Evolutionary conservation across 2,797 vertebrate species (phyloP).

Genomic region (Smutsia temminckii): DNA sequence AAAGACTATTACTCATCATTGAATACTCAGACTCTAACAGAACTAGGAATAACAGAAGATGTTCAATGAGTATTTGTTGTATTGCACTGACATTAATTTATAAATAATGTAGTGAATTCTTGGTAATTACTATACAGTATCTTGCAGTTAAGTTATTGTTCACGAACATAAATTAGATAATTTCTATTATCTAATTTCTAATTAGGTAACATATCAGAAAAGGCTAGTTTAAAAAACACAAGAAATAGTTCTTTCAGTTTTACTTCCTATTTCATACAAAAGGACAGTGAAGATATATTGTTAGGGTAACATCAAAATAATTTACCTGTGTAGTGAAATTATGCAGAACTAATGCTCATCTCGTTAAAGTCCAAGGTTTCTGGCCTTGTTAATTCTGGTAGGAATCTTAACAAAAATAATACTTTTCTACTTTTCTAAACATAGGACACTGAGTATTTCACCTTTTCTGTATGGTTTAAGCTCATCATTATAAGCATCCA

Average conservation of each 20-base stretch:
- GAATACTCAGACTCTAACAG: slow-evolving; percentile 34
- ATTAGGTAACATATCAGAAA: slow-evolving; percentile 40
- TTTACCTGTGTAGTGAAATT: neutral
- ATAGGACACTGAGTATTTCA: slow-evolving; percentile 10
- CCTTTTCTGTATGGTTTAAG: slow-evolving; percentile 25
- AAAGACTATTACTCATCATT: neutral
- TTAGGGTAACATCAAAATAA: slow-evolving; percentile 39
- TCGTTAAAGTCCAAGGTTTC: slow-evolving; percentile 47
- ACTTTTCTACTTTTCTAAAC: slow-evolving; percentile 27
- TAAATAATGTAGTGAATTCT: slow-evolving; percentile 36
- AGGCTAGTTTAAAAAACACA: slow-evolving; percentile 24
- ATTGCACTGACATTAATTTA: neutral
- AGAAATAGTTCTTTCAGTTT: slow-evolving; percentile 40
- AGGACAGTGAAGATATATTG: neutral
- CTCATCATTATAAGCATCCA: neutral
- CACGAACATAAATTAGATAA: slow-evolving; percentile 9
- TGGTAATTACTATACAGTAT: neutral
- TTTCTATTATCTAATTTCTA: slow-evolving; percentile 11
- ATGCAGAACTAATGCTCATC: slow-evolving; percentile 22
- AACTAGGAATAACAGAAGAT: slow-evolving; percentile 3
- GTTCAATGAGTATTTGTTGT: slow-evolving; percentile 30
- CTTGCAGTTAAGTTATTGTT: slow-evolving; percentile 10
- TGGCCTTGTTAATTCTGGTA: neutral
- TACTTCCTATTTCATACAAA: slow-evolving; percentile 46
- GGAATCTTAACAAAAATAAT: slow-evolving; percentile 34